Percentiles rank a stretch among this genome's conserved stretches.
phyloP scores from a whole-genome alignment of 2,113 vertebrate genomes.

The Hypomesus transpacificus region DNA sequence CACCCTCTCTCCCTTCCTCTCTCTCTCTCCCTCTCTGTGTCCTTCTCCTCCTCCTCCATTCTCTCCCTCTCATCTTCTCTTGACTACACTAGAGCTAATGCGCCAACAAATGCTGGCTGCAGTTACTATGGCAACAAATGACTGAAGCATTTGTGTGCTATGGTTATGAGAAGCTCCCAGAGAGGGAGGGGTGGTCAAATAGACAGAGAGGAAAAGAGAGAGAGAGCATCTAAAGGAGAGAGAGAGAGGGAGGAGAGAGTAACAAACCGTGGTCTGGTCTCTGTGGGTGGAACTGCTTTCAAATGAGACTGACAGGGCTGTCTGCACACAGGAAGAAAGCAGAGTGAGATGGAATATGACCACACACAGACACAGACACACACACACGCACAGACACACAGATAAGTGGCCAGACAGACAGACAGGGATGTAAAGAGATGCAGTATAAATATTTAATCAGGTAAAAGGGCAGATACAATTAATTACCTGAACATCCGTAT shows the following conservation, averaged over 20 bases:
- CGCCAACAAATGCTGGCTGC: conserved; percentile 48
- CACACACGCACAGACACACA: conserved; percentile 1
- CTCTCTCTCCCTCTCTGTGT: too few species aligned
- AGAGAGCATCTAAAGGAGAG: neutral
- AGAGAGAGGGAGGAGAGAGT: conserved; percentile 21
- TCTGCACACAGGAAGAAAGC: too few species aligned
- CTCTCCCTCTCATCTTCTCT: conserved; percentile 50
- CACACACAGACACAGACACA: neutral
- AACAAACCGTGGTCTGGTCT: too few species aligned
- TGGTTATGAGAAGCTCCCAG: too few species aligned
- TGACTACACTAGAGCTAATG: conserved; percentile 48
- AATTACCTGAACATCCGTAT: conserved; percentile 58
- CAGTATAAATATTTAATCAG: conserved; percentile 74
- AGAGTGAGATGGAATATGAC: too few species aligned
- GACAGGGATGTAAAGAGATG: conserved; percentile 32
- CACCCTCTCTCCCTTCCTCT: too few species aligned
- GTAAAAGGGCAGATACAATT: conserved; percentile 72
- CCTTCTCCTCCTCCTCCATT: neutral
- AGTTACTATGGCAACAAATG: conserved; percentile 62
- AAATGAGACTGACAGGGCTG: neutral
- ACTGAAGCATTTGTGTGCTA: too few species aligned
- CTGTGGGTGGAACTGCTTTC: conserved; percentile 16
- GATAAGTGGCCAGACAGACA: conserved; percentile 21
- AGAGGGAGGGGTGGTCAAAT: too few species aligned
- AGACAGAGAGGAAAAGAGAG: conserved; percentile 19